Conservation (phyloP, 1,140 invertebrate genomes). For the Calliopsis andreniformis region DNA sequence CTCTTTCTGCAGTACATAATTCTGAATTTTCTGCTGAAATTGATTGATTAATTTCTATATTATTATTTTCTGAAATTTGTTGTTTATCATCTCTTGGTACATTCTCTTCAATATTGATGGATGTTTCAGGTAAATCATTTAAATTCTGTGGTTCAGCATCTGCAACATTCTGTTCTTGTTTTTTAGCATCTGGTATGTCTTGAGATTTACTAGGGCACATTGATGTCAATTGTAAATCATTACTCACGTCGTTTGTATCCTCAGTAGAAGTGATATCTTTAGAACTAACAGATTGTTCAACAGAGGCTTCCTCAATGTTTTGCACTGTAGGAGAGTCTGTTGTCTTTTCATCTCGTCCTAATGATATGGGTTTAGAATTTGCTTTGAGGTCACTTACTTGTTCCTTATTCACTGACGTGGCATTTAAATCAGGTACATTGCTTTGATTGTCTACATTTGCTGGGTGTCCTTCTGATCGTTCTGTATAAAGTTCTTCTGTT, state of each 20-base stretch:
- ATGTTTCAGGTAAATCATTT: no score
- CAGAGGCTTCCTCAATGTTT: neutral
- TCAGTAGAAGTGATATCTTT: no score
- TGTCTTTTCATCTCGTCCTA: neutral
- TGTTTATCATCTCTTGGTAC: neutral
- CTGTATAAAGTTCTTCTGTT: slow-evolving; percentile 18
- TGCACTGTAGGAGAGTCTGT: neutral
- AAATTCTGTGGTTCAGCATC: neutral
- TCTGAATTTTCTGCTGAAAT: neutral
- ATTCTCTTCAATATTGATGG: neutral
- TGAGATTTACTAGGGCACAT: neutral
- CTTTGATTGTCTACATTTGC: neutral
- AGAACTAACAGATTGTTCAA: neutral
- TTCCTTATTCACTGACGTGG: neutral
- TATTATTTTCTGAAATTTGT: neutral
- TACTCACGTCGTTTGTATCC: neutral
- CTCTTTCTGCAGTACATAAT: neutral
- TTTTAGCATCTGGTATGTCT: neutral
- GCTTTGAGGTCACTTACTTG: neutral
- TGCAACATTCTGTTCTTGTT: neutral
- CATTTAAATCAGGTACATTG: no score
- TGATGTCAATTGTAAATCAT: neutral
- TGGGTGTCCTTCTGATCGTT: neutral
- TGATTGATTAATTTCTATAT: neutral
- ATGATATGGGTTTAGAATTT: neutral